Percentiles rank a stretch among this genome's conserved stretches.
Conservation (phyloP, 2,888 invertebrate genomes). For the Chrysina gloriosa region DNA sequence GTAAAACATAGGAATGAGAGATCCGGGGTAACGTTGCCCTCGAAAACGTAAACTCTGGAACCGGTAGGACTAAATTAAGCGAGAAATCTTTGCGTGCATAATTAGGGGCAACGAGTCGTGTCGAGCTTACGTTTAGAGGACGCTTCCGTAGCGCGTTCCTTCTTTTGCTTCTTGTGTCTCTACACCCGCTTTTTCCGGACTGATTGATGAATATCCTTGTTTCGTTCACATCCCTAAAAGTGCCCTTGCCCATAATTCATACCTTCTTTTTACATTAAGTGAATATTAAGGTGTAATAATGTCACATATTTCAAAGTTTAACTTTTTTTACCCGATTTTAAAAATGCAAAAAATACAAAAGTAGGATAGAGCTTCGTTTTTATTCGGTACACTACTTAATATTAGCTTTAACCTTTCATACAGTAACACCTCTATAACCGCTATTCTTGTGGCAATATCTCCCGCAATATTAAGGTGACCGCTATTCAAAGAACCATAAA, state of each 20-base stretch:
- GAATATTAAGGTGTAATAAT: slow-evolving; percentile 44
- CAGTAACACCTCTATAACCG: too few species aligned
- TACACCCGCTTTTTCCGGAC: slow-evolving; percentile 32
- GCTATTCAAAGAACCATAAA: too few species aligned
- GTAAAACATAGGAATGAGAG: slow-evolving; percentile 45
- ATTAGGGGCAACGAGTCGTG: slow-evolving; percentile 66
- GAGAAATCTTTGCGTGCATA: slow-evolving; percentile 66
- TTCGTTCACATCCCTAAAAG: slow-evolving; percentile 38
- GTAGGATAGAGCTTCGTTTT: too few species aligned
- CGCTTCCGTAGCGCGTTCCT: slow-evolving; percentile 32
- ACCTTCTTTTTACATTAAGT: slow-evolving; percentile 42
- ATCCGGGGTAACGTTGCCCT: slow-evolving; percentile 21
- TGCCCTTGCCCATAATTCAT: slow-evolving; percentile 41
- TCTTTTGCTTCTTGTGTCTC: slow-evolving; percentile 36
- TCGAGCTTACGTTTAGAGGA: slow-evolving; percentile 55
- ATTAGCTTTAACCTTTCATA: too few species aligned
- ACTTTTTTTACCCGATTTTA: too few species aligned
- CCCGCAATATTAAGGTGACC: too few species aligned
- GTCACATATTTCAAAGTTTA: slow-evolving; percentile 41
- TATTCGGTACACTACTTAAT: too few species aligned
- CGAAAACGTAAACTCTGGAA: slow-evolving; percentile 57
- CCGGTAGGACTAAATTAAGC: slow-evolving; percentile 65
- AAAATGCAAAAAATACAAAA: too few species aligned
- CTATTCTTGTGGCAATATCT: too few species aligned
- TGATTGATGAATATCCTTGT: slow-evolving; percentile 47